Base-by-base conservation (phyloP, 2,797 vertebrate genomes). In the Leptoclinus maculatus region DNA sequence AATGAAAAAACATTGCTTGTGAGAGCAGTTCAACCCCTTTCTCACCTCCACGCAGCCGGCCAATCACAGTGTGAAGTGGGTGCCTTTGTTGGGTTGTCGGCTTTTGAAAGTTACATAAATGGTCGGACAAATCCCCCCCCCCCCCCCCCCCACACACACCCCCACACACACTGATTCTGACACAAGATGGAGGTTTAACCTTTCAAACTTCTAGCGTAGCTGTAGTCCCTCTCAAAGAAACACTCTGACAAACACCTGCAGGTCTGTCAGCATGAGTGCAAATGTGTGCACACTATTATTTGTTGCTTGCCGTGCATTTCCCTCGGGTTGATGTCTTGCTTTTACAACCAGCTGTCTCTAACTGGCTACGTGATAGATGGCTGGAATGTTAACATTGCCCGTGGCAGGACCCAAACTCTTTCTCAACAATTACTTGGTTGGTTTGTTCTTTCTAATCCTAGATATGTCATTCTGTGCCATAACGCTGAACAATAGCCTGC, bases 391-490 rank as follows among this genome's bases (percentile, higher is more conserved):
- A 45, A 74, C 84, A 73, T 66, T 51, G 83, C 91, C 92, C 67
- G 66, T 49, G 81, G 90, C 89, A 70, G 56, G 58, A 84, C 70
- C 80, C 83, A 70, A 91, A 85, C 76, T 83, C 87, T 79, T 80
- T 88, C 70, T 85, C 76, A 32, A 80, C 86, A 89, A 87, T 88
- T 78, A 82, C 85, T 84, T 77, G 77, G 67, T 89, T 88, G 78
- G 83, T 90, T 92, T 91, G 86, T 87, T 88, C 75, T 70, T 79
- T 89, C 82, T 87, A 86, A 91, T 90, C 86, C 85, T 80, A 84
- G 87, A 90, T 80, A 79, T 90, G 86, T 89, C 87, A 87, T 85
- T 79, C 73, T 78, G 75, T 79, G 82, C 83, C 83, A 78, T 87
- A 85, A 81, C 57, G 32, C 68, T 82, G 87, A 94, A 87, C 87